phyloP scores from a whole-genome alignment of 2,113 vertebrate genomes.

The Anoura caudifer region DNA sequence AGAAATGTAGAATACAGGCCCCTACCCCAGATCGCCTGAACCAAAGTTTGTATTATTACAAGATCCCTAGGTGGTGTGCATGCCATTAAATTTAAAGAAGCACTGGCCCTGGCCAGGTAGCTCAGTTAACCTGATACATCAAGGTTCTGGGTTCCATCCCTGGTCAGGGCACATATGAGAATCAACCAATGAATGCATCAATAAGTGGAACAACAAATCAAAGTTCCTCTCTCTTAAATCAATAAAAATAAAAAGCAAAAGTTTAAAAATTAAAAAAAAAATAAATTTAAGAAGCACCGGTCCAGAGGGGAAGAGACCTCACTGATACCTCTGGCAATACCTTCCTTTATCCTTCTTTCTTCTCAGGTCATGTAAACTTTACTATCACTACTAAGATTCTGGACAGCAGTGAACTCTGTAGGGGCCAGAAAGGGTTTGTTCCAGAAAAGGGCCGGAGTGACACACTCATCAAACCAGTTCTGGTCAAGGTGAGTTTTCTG shows the following conservation, averaged over 20 bases:
- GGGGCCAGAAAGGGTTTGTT: conserved; percentile 32
- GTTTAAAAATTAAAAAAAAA: no score
- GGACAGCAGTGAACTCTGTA: conserved; percentile 68
- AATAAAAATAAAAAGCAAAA: no score
- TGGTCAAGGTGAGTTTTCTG: conserved; percentile 75
- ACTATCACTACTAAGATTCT: conserved; percentile 74
- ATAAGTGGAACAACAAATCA: no score
- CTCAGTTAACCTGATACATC: no score
- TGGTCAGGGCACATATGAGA: no score
- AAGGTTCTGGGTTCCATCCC: no score
- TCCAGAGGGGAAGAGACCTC: neutral
- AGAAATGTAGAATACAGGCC: neutral
- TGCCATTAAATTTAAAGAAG: neutral
- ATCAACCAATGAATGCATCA: no score
- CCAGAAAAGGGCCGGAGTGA: conserved; percentile 74
- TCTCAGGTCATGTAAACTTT: conserved; percentile 66
- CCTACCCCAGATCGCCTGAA: neutral
- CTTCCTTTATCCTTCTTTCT: neutral
- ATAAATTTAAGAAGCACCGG: neutral
- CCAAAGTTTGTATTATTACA: neutral
- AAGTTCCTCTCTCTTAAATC: no score
- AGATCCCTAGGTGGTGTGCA: neutral
- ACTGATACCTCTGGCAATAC: neutral
- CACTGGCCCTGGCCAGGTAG: no score
- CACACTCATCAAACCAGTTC: conserved; percentile 65